Evolutionary conservation across 2,113 vertebrate genomes (phyloP).

Genomic region (Bagarius yarrelli): DNA sequence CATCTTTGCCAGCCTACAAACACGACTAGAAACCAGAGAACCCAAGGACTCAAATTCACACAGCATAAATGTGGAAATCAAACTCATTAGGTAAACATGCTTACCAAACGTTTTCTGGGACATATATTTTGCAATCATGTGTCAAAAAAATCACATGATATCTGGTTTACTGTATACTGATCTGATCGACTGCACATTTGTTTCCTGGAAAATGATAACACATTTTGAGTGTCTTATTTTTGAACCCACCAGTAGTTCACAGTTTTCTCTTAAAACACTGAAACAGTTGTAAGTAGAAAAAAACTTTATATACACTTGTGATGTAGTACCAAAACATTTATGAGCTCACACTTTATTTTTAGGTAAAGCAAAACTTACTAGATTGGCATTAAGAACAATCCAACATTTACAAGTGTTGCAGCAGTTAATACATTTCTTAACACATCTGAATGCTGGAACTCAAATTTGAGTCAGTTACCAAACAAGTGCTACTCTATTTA

Average conservation of each 20-base stretch:
- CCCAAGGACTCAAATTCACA: too few relatives aligned
- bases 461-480: neutral
- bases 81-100: too few relatives aligned
- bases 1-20: too few relatives aligned
- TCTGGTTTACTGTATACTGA: neutral
- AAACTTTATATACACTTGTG: neutral
- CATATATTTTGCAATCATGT: neutral
- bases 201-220: neutral
- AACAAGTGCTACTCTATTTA: neutral
- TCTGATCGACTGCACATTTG: neutral
- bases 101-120: neutral
- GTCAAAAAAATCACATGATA: neutral
- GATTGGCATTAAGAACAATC: neutral
- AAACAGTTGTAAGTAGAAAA: neutral
- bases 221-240: neutral
- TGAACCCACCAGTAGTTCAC: neutral
- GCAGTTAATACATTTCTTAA: neutral
- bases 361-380: neutral
- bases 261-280: neutral
- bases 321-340: neutral
- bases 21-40: too few relatives aligned
- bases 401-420: neutral
- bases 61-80: too few relatives aligned
- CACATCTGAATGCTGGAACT: neutral
- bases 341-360: constrained; percentile 1